Conservation (phyloP, 2,888 invertebrate genomes). For the Phyto melanocephala region DNA sequence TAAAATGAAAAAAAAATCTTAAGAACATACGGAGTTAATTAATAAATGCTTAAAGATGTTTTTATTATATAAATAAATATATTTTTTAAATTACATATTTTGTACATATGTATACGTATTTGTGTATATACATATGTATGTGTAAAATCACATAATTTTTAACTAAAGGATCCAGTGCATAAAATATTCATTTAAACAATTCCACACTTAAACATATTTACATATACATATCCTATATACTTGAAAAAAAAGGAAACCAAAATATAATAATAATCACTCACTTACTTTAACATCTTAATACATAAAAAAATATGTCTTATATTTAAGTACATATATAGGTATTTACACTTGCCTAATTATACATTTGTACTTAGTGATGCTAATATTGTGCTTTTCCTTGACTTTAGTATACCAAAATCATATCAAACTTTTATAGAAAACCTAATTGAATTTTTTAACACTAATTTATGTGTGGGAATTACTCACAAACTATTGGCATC, state of each 20-base stretch:
- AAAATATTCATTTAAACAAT: no score
- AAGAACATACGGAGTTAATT: no score
- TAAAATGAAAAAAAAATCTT: background rate
- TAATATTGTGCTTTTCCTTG: constrained; percentile 3
- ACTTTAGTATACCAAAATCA: background rate
- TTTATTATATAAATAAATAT: no score
- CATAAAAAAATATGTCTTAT: background rate
- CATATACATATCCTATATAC: background rate
- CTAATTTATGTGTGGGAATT: constrained; percentile 5
- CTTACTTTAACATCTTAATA: no score
- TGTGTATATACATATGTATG: no score
- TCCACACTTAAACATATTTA: background rate
- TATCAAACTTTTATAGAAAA: constrained; percentile 2
- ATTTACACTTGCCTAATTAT: background rate
- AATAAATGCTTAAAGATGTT: no score
- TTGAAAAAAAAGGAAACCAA: no score
- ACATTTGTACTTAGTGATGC: background rate
- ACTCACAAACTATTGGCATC: constrained; percentile 7
- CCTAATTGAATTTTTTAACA: background rate
- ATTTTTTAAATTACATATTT: no score
- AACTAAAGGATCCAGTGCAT: no score
- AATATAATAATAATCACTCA: no score
- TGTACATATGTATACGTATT: no score
- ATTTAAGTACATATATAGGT: background rate
- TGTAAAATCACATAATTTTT: no score